Base-by-base conservation (phyloP, 2,113 vertebrate species). In the Propithecus coquereli region DNA sequence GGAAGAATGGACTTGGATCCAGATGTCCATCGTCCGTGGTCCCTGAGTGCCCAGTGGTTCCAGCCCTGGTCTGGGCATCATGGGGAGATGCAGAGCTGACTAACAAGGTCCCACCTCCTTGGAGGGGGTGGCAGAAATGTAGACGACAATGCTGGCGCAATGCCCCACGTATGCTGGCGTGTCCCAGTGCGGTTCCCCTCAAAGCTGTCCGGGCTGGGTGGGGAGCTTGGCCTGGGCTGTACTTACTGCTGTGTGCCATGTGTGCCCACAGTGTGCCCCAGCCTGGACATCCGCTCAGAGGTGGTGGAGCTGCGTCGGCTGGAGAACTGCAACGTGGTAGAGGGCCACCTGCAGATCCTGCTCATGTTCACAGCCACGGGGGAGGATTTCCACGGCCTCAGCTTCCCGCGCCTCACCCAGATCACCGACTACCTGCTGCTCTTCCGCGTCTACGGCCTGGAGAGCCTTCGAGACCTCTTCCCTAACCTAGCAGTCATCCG, bases 401-500 rank as follows among this genome's bases (percentile, higher is more conserved):
- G 98, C 83, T 99, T 99, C 97, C 99, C 99, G 0, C 98, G 98
- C 92, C 98, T 99, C 92, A 98, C 98, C 40, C 98, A 99, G 98
- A 98, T 99, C 98, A 99, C 99, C 0, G 99, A 99, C 93, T 99
- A 99, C 96, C 98, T 99, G 84, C 98, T 99, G 18, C 98, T 99
- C 0, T 99, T 99, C 97, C 98, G 99, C 0, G 99, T 99, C 95
- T 99, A 99, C 0, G 99, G 99, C 50, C 97, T 99, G 91, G 98
- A 99, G 90, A 99, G 98, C 96, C 97, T 99, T 18, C 96, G 98
- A 0, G 98, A 99, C 37, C 99, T 99, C 87, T 99, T 99, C 95
- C 99, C 99, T 88, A 99, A 99, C 98, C 98, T 99, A 1, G 97
- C 99, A 0, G 98, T 99, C 89, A 98, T 99, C 96, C 98, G 99